phyloP scores from a whole-genome alignment of 2,113 vertebrate species.

The Podocnemis expansa region DNA sequence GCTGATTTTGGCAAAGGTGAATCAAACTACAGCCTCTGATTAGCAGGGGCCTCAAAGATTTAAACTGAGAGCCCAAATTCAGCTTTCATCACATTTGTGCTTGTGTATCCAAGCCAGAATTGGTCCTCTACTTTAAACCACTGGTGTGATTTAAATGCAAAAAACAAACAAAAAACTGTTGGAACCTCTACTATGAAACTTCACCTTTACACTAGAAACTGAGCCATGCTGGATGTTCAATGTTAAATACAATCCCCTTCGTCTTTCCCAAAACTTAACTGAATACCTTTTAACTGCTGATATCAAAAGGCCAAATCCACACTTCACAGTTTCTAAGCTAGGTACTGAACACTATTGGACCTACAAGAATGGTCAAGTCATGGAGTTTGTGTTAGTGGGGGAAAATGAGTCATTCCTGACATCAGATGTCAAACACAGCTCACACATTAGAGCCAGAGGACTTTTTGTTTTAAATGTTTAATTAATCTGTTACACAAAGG shows the following conservation, averaged over 20 bases:
- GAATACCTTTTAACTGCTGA: background rate
- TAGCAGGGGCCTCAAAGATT: background rate
- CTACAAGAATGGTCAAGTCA: background rate
- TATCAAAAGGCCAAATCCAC: background rate
- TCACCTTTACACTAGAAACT: background rate
- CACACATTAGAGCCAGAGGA: background rate
- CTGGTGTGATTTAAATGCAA: background rate
- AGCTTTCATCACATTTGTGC: background rate
- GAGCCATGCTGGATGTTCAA: rapidly evolving
- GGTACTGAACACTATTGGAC: background rate
- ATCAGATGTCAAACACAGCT: background rate
- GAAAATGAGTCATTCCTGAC: background rate
- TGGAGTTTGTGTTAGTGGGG: background rate
- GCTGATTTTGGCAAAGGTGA: background rate
- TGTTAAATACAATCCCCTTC: background rate
- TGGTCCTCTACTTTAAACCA: rapidly evolving
- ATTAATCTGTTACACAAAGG: background rate
- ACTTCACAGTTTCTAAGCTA: background rate
- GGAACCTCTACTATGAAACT: background rate
- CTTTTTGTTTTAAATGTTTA: background rate
- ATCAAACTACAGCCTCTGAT: constrained; percentile 7
- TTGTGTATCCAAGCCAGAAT: rapidly evolving
- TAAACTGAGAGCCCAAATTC: background rate
- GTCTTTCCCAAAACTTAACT: background rate
- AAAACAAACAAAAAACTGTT: background rate